These are phyloP conservation scores for Orius laevigatus DNA, from an alignment of 1,140 invertebrate species.

Conservation along the genomic window DNA sequence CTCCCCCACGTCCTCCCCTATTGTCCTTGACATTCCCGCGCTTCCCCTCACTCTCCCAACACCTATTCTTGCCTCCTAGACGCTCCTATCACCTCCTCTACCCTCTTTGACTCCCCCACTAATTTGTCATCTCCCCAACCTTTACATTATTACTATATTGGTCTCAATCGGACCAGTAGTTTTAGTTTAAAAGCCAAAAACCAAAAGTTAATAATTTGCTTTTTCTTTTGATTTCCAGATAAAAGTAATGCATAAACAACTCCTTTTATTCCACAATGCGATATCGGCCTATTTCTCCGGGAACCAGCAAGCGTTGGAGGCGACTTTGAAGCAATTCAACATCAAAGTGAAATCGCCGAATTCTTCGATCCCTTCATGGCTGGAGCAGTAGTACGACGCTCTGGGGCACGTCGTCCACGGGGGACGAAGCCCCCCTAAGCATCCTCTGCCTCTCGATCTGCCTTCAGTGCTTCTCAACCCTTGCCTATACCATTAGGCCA, in stretches of 20 bases:
- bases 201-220: too few relatives aligned
- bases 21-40: too few relatives aligned
- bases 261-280: conserved; percentile 89
- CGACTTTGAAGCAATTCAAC: conserved; percentile 92
- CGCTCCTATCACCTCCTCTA: too few relatives aligned
- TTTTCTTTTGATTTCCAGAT: conserved; percentile 64
- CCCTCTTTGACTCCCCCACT: too few relatives aligned
- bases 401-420: conserved; percentile 3
- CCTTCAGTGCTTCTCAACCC: background rate
- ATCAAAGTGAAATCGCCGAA: conserved; percentile 69
- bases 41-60: too few relatives aligned
- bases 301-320: conserved; percentile 80
- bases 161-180: too few relatives aligned
- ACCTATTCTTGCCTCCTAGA: too few relatives aligned
- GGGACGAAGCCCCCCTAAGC: background rate
- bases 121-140: too few relatives aligned
- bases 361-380: conserved; percentile 52
- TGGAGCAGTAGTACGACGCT: conserved; percentile 44
- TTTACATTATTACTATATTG: too few relatives aligned
- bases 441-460: background rate
- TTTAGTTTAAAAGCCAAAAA: too few relatives aligned
- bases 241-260: conserved; percentile 96
- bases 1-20: too few relatives aligned
- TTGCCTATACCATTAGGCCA: conserved; percentile 3
- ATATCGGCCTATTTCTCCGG: conserved; percentile 93